Percentiles rank a stretch among this genome's conserved stretches.
These are phyloP conservation scores for Chaetura pelagica DNA, from an alignment of 2,113 vertebrate genomes.

Conservation along the genomic window DNA sequence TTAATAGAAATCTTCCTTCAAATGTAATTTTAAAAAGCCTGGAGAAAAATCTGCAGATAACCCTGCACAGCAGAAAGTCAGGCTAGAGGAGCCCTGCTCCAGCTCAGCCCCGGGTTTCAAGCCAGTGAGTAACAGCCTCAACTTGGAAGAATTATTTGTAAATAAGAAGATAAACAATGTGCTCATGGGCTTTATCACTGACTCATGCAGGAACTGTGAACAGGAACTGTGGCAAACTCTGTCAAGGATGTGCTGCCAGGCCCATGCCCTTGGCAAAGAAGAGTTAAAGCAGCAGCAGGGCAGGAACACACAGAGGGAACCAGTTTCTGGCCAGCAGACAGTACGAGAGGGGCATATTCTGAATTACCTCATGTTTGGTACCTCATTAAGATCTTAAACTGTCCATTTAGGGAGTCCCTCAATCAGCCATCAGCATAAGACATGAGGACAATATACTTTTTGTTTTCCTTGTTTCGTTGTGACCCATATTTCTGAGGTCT, in stretches of 20 bases:
- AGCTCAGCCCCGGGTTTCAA: background rate
- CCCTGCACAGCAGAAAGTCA: accelerated
- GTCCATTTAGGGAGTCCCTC: constrained; percentile 6
- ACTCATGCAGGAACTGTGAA: background rate
- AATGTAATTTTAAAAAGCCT: background rate
- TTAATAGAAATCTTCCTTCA: background rate
- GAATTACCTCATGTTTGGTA: background rate
- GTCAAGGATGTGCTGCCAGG: background rate
- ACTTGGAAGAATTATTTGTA: background rate
- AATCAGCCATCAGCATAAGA: background rate
- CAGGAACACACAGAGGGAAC: background rate
- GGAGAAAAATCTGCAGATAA: background rate
- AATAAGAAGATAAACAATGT: background rate
- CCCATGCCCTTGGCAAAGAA: background rate
- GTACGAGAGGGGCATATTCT: background rate
- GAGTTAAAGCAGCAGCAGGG: background rate
- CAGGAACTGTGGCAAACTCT: background rate
- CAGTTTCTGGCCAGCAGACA: background rate
- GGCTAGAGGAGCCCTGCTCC: background rate
- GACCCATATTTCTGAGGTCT: constrained; percentile 3
- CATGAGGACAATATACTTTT: background rate
- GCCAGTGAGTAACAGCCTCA: background rate
- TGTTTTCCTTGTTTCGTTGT: background rate
- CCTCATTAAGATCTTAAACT: constrained; percentile 9
- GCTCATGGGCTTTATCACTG: background rate